These are phyloP conservation scores for Pedionomus torquatus DNA, from an alignment of 2,113 vertebrate genomes.

Conservation along the genomic window DNA sequence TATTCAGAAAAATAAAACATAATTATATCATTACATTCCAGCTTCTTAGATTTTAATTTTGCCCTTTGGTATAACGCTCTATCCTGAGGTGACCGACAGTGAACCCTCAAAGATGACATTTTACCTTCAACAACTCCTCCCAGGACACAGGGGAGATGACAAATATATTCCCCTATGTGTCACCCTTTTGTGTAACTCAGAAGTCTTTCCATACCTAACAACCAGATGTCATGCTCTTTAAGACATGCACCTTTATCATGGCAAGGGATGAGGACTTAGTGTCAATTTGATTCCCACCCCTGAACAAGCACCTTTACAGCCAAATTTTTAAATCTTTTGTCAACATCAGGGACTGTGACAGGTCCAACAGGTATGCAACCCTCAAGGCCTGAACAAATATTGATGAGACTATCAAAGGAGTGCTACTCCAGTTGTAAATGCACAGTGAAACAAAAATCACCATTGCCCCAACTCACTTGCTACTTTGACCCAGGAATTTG, in stretches of 20 bases:
- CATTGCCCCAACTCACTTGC: neutral
- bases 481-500: neutral
- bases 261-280: neutral
- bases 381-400: neutral
- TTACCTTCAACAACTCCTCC: neutral
- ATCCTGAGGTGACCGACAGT: neutral
- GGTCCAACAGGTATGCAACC: neutral
- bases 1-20: neutral
- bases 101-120: neutral
- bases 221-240: neutral
- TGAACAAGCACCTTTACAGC: neutral
- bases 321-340: neutral
- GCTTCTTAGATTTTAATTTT: neutral
- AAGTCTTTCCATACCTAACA: neutral
- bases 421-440: neutral
- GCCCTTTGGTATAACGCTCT: neutral
- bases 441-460: neutral
- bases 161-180: neutral
- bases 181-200: neutral
- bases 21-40: neutral
- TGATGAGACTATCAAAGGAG: neutral
- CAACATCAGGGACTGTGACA: neutral
- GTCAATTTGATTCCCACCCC: neutral
- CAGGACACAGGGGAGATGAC: neutral
- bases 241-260: neutral